phyloP scores from a whole-genome alignment of 2,113 vertebrate genomes.

The Danio rerio region GRCz12tu NC_133189.1:54672001-54672500 shows the following conservation, averaged over 20 bases:
- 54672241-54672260: not conserved
- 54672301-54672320: not conserved
- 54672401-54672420: not conserved
- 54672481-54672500: not conserved
- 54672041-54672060: no score
- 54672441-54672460: conserved; percentile 30
- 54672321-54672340: conserved; percentile 30
- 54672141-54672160: no score
- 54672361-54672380: conserved; percentile 10
- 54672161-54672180: no score
- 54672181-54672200: not conserved
- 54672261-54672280: conserved; percentile 7
- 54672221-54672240: not conserved
- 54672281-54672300: conserved; percentile 27
- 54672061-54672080: no score
- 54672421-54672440: not conserved
- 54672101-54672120: no score
- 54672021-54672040: no score
- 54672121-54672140: no score
- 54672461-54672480: conserved; percentile 31
- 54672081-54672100: no score
- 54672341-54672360: conserved; percentile 17
- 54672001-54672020: no score
- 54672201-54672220: not conserved
- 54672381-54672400: not conserved